These are phyloP conservation scores for Neomonachus schauinslandi DNA, from an alignment of 2,113 vertebrate species.

Conservation along the genomic window DNA sequence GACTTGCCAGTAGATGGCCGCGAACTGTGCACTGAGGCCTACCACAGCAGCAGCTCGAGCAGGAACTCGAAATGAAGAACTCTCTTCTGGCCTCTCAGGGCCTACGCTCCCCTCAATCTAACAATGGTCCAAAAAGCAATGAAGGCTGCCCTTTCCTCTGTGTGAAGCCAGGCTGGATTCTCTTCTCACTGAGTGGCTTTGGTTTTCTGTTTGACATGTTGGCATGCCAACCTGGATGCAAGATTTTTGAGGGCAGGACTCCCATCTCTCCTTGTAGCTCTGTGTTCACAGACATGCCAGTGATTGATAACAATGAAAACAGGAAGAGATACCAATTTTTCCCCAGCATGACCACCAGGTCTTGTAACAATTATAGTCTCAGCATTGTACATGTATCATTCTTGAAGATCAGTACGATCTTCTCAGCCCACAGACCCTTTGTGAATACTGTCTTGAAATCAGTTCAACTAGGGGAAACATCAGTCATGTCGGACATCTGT, in stretches of 20 bases:
- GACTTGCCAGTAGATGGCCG: background rate
- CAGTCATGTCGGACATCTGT: background rate
- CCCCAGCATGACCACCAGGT: background rate
- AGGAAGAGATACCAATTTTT: background rate
- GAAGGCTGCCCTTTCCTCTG: background rate
- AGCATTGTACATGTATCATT: background rate
- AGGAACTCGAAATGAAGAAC: background rate
- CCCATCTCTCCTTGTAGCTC: background rate
- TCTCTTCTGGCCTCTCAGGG: background rate
- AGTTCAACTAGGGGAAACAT: background rate
- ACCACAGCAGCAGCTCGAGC: background rate
- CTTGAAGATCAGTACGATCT: background rate
- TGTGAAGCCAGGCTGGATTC: background rate
- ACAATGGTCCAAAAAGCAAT: background rate
- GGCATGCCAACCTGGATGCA: background rate
- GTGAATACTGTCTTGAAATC: background rate
- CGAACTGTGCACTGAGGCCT: background rate
- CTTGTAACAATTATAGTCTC: background rate
- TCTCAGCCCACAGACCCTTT: background rate
- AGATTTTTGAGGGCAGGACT: background rate
- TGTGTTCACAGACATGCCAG: background rate
- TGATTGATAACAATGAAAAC: fast-evolving
- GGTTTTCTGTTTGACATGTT: background rate
- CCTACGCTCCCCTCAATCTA: background rate
- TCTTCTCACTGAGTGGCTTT: background rate